Base-by-base conservation (phyloP, 1,140 invertebrate genomes). In the Dryas iulia region DNA sequence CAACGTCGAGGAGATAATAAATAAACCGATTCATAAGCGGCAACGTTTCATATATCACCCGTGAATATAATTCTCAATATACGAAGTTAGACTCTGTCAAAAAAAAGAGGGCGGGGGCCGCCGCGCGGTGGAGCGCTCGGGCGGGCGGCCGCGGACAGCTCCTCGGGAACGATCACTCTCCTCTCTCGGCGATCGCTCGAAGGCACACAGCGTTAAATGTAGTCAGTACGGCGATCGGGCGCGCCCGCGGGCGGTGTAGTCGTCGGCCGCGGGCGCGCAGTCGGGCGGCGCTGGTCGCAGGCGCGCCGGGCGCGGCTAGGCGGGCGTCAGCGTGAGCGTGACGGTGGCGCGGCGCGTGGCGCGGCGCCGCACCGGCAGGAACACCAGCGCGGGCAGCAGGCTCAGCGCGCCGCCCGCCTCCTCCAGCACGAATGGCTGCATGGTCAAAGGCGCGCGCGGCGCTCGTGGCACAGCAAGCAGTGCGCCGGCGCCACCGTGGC, bases 321-420 rank as follows among this genome's bases (percentile, higher is more conserved):
- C 96, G 69, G 97, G 97, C 79, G 96, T 98, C 59, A 99, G 95
- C 76, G 95, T 97, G 87, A 98, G 98, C 83, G 97, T 97, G 62
- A 97, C 95, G 66, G 96, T 97, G 74, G 98, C 93, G 66, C 95
- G 94, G 79, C 95, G 94, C 76, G 94, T 95, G 72, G 98, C 94
- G 84, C 96, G 95, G 74, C 96, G 95, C 73, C 96, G 95, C 64
- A 98, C 97, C 47, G 98, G 98, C 83, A 98, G 93, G 92, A 98
- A 98, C 81, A 98, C 97, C 64, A 98, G 92, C 62, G 97, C 97
- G 25, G 98, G 97, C 66, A 97, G 94, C 89, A 98, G 95, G 78
- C 93, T 93, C 35, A 93, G 90, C 80, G 89, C 92, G 60, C 82
- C 87, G 66, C 86, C 88, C 79, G 87, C 87, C 82, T 96, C 95